phyloP scores from a whole-genome alignment of 37 sponge, comb jelly and placozoan genomes.

The Eunapius fragilis region DNA sequence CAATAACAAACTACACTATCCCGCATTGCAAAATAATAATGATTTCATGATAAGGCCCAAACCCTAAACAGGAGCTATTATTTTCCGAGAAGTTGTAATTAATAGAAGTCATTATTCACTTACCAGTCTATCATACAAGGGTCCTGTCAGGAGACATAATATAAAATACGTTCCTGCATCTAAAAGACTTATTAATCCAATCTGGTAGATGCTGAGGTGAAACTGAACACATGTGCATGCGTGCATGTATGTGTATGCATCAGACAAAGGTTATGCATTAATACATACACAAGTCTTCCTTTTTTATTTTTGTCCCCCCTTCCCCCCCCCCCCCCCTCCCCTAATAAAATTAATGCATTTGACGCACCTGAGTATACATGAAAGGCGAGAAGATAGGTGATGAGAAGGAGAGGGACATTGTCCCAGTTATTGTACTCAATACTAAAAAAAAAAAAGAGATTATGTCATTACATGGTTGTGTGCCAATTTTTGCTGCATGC shows the following conservation, averaged over 20 bases:
- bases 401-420: background rate
- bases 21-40: no score
- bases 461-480: background rate
- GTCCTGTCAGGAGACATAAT: background rate
- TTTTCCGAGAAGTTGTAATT: no score
- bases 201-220: background rate
- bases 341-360: background rate
- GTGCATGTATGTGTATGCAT: no score
- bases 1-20: no score
- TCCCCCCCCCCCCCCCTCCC: no score
- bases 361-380: background rate
- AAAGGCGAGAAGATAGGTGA: background rate
- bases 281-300: background rate
- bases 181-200: background rate
- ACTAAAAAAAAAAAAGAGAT: background rate
- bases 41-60: no score
- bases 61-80: no score
- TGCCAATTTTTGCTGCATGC: no score
- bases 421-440: background rate
- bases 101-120: background rate
- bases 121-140: background rate
- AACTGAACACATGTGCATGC: no score
- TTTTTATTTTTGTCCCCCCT: no score
- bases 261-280: background rate
- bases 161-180: background rate